Evolutionary conservation across 92 coral and sea anemone genomes (phyloP).

Genomic region (Epizoanthus scotinus): DNA sequence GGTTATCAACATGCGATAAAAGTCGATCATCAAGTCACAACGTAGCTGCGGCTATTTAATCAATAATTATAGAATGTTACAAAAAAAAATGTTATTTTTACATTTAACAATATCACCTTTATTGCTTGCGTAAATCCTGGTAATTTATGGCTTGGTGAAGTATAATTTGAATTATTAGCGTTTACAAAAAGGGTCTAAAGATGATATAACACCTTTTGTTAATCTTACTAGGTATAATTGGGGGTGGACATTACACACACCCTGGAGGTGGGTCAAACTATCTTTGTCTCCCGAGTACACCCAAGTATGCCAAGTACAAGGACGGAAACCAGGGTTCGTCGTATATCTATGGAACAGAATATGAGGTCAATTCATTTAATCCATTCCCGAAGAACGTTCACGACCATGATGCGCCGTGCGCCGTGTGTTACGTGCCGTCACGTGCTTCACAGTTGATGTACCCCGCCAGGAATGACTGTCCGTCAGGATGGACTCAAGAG

Average conservation of each 20-base stretch:
- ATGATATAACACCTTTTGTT: too few species aligned
- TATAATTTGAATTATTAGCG: too few species aligned
- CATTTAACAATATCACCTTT: too few species aligned
- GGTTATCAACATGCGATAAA: too few species aligned
- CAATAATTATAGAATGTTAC: too few species aligned
- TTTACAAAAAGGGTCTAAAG: too few species aligned
- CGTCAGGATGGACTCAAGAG: constrained; percentile 82
- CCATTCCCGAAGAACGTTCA: constrained; percentile 46
- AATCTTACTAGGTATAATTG: constrained; percentile 27
- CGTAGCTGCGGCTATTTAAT: too few species aligned
- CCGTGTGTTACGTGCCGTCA: constrained; percentile 77
- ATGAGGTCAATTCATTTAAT: constrained; percentile 44
- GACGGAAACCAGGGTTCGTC: constrained; percentile 36
- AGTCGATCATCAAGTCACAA: too few species aligned
- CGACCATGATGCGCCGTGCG: constrained; percentile 72
- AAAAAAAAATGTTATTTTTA: too few species aligned
- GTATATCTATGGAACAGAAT: constrained; percentile 67
- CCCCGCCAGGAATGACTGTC: constrained; percentile 80
- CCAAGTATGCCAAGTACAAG: constrained; percentile 32
- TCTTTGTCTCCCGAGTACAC: constrained; percentile 39
- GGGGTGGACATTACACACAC: constrained; percentile 21
- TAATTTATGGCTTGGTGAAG: too few species aligned
- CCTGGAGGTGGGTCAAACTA: constrained; percentile 49
- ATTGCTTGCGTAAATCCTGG: too few species aligned
- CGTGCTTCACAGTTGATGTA: constrained; percentile 76